Evolutionary conservation across 1,140 invertebrate species (phyloP).

Genomic region (Brachionus asplanchnoidis): DNA sequence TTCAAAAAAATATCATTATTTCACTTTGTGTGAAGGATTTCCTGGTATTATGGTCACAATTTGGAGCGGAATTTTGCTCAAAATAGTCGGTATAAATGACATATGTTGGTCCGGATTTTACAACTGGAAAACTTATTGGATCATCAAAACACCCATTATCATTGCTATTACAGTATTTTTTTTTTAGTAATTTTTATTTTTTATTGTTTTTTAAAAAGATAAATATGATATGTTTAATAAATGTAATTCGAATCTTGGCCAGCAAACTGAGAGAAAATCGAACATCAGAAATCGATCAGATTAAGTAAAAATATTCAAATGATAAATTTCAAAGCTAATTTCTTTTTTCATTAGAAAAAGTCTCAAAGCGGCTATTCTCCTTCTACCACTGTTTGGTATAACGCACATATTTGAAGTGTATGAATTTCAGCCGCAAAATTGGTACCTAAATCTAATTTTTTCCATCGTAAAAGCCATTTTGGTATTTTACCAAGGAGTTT

Average conservation of each 20-base stretch:
- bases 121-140: slow-evolving; percentile 38
- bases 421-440: slow-evolving; percentile 4
- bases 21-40: not conserved
- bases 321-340: too few species aligned
- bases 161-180: not conserved
- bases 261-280: slow-evolving; percentile 38
- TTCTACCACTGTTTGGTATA: slow-evolving; percentile 36
- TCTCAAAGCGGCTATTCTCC: slow-evolving; percentile 18
- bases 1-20: too few species aligned
- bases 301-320: not conserved
- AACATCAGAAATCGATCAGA: slow-evolving; percentile 25
- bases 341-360: slow-evolving; percentile 24
- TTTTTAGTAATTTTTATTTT: not conserved
- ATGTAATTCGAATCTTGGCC: slow-evolving; percentile 29
- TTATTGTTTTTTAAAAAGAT: not conserved
- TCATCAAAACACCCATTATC: slow-evolving; percentile 20
- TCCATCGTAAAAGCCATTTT: slow-evolving; percentile 29
- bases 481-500: slow-evolving; percentile 40
- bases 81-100: slow-evolving; percentile 17
- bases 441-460: slow-evolving; percentile 19
- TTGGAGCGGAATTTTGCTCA: not conserved
- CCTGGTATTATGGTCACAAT: not conserved
- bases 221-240: slow-evolving; percentile 22
- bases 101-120: slow-evolving; percentile 34
- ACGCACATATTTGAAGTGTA: slow-evolving; percentile 38